Evolutionary conservation across 2,113 vertebrate species (phyloP).

Genomic region (Pollimyrus isidori): DNA sequence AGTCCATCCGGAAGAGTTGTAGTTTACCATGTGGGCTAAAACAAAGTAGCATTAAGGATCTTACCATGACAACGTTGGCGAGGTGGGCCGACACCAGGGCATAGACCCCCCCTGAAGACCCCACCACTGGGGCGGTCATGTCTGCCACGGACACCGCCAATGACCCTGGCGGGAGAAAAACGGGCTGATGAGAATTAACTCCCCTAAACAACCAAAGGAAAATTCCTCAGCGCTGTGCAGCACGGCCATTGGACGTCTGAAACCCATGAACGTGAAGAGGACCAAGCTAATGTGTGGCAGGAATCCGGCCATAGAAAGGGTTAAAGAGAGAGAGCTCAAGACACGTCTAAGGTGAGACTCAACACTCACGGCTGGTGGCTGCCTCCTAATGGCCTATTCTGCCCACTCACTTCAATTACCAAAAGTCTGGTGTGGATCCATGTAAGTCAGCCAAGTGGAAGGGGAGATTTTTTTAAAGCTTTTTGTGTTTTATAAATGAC

Average conservation of each 20-base stretch:
- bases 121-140: conserved; percentile 89
- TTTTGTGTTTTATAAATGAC: background rate
- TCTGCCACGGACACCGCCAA: conserved; percentile 88
- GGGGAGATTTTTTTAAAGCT: background rate
- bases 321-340: background rate
- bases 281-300: too few relatives aligned
- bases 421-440: background rate
- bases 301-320: background rate
- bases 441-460: background rate
- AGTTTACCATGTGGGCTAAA: background rate
- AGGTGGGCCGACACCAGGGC: conserved; percentile 92
- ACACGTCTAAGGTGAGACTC: background rate
- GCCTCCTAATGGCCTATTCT: background rate
- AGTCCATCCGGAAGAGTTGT: background rate
- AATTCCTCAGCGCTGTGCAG: background rate
- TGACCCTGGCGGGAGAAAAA: conserved; percentile 68
- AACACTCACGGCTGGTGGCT: background rate
- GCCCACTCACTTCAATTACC: background rate
- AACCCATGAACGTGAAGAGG: background rate
- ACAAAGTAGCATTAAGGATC: background rate
- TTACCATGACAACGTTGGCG: conserved; percentile 95
- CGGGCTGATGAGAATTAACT: background rate
- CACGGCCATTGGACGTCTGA: background rate
- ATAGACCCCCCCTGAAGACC: conserved; percentile 92
- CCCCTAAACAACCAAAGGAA: background rate